Conservation (phyloP, 2,797 vertebrate species). For the Epinephelus coioides region DNA sequence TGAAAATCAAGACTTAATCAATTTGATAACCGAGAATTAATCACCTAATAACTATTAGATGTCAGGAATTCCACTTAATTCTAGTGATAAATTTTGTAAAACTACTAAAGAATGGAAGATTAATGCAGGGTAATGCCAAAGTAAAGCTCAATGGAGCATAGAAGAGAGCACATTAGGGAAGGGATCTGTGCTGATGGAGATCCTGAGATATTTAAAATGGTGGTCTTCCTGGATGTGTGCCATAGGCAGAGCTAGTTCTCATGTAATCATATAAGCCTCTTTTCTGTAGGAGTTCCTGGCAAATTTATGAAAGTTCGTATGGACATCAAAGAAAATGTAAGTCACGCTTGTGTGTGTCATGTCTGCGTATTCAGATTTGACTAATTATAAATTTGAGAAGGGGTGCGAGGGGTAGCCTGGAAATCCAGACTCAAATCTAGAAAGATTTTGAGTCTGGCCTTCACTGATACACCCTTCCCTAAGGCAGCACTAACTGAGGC, state of each 20-base stretch:
- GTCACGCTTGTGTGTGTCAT: background rate
- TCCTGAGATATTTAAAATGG: constrained; percentile 14
- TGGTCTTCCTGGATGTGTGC: background rate
- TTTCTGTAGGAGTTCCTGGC: background rate
- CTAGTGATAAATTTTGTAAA: constrained; percentile 20
- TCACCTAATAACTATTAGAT: constrained; percentile 21
- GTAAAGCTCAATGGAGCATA: constrained; percentile 7
- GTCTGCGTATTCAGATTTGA: background rate
- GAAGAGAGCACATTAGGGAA: background rate
- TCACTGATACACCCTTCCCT: too few relatives aligned
- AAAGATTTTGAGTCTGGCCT: too few relatives aligned
- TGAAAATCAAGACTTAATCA: background rate
- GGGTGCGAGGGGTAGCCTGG: background rate
- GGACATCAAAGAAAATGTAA: background rate
- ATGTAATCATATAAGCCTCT: background rate
- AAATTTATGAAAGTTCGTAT: background rate
- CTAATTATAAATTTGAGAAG: background rate
- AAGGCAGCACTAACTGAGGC: too few relatives aligned
- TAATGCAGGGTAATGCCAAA: constrained; percentile 22
- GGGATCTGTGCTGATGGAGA: constrained; percentile 25
- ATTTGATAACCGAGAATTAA: constrained; percentile 33
- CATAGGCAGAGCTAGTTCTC: background rate
- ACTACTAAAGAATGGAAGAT: constrained; percentile 21
- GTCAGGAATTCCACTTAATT: constrained; percentile 8
- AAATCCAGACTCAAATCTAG: too few relatives aligned